phyloP scores from a whole-genome alignment of 1,140 invertebrate species.

The Laupala kohalensis region DNA sequence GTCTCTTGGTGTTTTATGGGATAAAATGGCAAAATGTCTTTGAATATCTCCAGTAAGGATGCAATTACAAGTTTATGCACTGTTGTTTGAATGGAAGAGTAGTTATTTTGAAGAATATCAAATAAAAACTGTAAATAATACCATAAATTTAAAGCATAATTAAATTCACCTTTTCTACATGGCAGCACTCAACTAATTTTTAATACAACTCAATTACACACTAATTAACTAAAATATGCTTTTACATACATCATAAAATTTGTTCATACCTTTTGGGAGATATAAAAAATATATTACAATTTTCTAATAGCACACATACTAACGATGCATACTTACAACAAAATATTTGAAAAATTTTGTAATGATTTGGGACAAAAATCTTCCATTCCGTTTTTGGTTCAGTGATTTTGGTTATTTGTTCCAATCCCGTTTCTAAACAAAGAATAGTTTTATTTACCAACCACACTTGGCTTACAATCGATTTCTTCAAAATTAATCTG shows the following conservation, averaged over 20 bases:
- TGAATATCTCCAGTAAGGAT: conserved; percentile 81
- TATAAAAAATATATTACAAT: too few relatives aligned
- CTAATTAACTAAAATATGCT: neutral
- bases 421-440: too few relatives aligned
- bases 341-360: too few relatives aligned
- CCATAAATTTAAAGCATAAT: neutral
- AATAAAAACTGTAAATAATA: conserved; percentile 25
- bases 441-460: too few relatives aligned
- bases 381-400: too few relatives aligned
- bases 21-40: conserved; percentile 87
- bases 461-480: too few relatives aligned
- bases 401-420: too few relatives aligned
- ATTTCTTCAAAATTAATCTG: too few relatives aligned
- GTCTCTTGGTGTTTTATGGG: conserved; percentile 58
- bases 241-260: neutral
- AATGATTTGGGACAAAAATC: too few relatives aligned
- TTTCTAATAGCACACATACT: too few relatives aligned
- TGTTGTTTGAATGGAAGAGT: conserved; percentile 56
- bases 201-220: conserved; percentile 18
- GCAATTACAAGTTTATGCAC: conserved; percentile 70
- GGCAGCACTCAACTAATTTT: neutral
- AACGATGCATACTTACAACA: too few relatives aligned
- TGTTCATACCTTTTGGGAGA: too few relatives aligned
- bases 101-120: conserved; percentile 61
- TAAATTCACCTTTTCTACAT: neutral